Evolutionary conservation across 2,113 vertebrate genomes (phyloP).

Genomic region (Hydrolagus affinis): DNA sequence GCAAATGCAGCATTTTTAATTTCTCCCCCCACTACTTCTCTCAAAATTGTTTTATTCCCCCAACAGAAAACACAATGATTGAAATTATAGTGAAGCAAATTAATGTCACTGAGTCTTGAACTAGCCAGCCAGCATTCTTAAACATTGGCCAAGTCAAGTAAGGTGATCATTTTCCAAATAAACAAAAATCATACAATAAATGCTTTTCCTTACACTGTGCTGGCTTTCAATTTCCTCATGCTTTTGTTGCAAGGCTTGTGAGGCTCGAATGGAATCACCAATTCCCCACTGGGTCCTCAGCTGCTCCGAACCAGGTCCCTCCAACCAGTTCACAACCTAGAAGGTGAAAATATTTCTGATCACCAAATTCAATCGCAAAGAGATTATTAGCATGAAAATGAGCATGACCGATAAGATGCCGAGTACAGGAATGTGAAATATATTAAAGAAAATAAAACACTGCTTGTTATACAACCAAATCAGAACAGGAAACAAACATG

Average conservation of each 20-base stretch:
- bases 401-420: background rate
- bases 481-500: no score
- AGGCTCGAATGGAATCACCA: constrained; percentile 87
- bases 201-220: constrained; percentile 74
- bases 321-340: constrained; percentile 95
- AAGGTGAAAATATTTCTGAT: constrained; percentile 12
- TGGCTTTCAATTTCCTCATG: constrained; percentile 97
- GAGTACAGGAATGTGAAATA: background rate
- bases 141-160: constrained; percentile 12
- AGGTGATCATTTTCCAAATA: constrained; percentile 20
- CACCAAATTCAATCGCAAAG: background rate
- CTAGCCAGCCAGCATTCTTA: background rate
- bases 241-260: constrained; percentile 91
- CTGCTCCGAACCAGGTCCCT: constrained; percentile 91
- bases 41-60: background rate
- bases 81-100: background rate
- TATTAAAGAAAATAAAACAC: background rate
- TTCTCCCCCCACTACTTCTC: no score
- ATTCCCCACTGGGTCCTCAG: constrained; percentile 89
- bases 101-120: background rate
- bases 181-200: constrained; percentile 38
- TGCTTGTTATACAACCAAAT: background rate
- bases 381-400: background rate
- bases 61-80: background rate
- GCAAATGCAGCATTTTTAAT: background rate